Percentiles rank a stretch among this genome's conserved stretches.
These are phyloP conservation scores for Camponotus floridanus DNA, from an alignment of 1,140 invertebrate genomes.

Conservation along the genomic window DNA sequence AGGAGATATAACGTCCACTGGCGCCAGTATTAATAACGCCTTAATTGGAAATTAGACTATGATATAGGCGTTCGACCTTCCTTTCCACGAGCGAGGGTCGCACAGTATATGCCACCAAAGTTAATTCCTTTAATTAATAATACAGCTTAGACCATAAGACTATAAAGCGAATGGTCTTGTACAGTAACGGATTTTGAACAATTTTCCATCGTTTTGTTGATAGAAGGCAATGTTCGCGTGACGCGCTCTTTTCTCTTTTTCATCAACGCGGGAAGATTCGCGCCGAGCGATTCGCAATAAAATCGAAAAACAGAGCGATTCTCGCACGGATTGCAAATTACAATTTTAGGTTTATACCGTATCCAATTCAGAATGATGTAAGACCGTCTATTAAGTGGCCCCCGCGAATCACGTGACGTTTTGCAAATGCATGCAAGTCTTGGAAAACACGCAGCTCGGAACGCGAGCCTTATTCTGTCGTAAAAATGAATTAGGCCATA, in stretches of 20 bases:
- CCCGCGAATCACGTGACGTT: conserved; percentile 49
- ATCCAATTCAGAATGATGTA: conserved; percentile 56
- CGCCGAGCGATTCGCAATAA: not conserved
- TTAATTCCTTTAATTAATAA: conserved; percentile 64
- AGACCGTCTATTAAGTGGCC: conserved; percentile 39
- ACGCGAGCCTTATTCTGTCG: conserved; percentile 61
- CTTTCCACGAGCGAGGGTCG: conserved; percentile 53
- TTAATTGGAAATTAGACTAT: conserved; percentile 74
- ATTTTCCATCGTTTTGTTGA: not conserved
- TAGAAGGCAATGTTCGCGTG: too few relatives aligned
- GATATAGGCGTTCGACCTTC: conserved; percentile 64
- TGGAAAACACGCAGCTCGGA: conserved; percentile 34
- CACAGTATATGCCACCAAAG: not conserved
- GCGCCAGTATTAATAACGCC: conserved; percentile 68
- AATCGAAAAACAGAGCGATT: conserved; percentile 4
- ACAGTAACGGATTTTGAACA: not conserved
- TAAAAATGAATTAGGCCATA: conserved; percentile 64
- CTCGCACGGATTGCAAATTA: conserved; percentile 13
- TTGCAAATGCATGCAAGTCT: conserved; percentile 37
- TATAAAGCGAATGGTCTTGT: conserved; percentile 9
- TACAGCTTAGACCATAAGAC: conserved; percentile 46
- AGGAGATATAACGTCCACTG: conserved; percentile 41
- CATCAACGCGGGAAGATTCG: not conserved
- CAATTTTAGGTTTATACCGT: conserved; percentile 17
- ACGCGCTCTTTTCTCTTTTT: not conserved